Evolutionary conservation across 2,797 vertebrate species (phyloP).

Genomic region (Sebastiscus tertius): DNA sequence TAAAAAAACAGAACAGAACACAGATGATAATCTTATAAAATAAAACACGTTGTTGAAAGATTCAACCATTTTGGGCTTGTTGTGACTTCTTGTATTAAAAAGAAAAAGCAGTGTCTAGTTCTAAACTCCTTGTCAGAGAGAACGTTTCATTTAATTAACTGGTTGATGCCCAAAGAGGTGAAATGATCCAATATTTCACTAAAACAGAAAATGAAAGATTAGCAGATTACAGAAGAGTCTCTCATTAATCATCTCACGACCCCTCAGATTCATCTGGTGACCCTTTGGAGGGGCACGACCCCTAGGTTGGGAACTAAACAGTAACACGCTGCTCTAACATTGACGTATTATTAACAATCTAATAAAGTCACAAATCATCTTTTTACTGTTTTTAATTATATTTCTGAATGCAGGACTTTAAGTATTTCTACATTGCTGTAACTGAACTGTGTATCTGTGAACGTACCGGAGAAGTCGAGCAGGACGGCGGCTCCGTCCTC

Average conservation of each 20-base stretch:
- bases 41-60: neutral
- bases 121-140: neutral
- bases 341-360: neutral
- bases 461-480: constrained; percentile 87
- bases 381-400: neutral
- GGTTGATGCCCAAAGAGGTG: neutral
- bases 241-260: neutral
- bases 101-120: neutral
- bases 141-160: neutral
- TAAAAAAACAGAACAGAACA: too few species aligned
- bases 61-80: neutral
- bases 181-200: neutral
- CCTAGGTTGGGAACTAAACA: neutral
- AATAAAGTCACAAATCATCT: neutral
- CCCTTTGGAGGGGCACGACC: neutral
- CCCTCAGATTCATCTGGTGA: neutral
- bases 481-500: constrained; percentile 80
- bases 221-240: neutral
- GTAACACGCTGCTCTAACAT: neutral
- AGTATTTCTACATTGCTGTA: neutral
- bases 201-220: neutral
- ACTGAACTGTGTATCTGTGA: neutral
- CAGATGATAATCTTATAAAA: too few species aligned
- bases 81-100: neutral
- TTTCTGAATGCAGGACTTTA: neutral